Base-by-base conservation (phyloP, 1,140 invertebrate species). In the Prorops nasuta region DNA sequence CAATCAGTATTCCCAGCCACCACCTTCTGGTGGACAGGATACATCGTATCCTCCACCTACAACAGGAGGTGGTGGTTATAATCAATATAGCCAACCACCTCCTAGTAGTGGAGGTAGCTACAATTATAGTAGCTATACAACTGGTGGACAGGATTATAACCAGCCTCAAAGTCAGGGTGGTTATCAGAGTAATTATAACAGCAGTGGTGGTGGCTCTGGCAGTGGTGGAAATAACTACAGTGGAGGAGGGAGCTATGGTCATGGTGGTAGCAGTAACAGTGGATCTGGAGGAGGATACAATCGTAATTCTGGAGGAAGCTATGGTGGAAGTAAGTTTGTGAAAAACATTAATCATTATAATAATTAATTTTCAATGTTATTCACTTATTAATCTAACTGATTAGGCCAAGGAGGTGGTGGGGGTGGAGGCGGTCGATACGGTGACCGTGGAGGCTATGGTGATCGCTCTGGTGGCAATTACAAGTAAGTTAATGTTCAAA, bases 381-480 rank as follows among this genome's bases (percentile, higher is more conserved):
- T n/a, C n/a, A n/a, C n/a, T n/a, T n/a, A n/a, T n/a, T n/a, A n/a
- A n/a, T n/a, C n/a, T n/a, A n/a, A n/a, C n/a, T n/a, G 3, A 17
- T 15, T 36, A 61, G 59, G 59, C 41, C 57, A 60, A 54, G 59
- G 59, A 54, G 68, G 72, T 47, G 63, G 73, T n/a, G n/a, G n/a
- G n/a, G n/a, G n/a, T 43, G 66, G 70, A 19, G 61, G 72, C 45
- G 67, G 63, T 56, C 63, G 74, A 64, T 76, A 70, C 54, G 69
- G 79, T 41, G 80, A 80, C 66, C 74, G 78, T 60, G 79, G 80
- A 60, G 77, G 82, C 58, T 83, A 78, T 57, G 64, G 62, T 48
- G 67, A 74, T 56, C 66, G 74, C 48, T 72, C 72, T 51, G 72
- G 77, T 38, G 69, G 69, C 49, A 63, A 63, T 45, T 71, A 73